These are phyloP conservation scores for Autographa gamma DNA, from an alignment of 2,888 invertebrate genomes.

Conservation along the genomic window DNA sequence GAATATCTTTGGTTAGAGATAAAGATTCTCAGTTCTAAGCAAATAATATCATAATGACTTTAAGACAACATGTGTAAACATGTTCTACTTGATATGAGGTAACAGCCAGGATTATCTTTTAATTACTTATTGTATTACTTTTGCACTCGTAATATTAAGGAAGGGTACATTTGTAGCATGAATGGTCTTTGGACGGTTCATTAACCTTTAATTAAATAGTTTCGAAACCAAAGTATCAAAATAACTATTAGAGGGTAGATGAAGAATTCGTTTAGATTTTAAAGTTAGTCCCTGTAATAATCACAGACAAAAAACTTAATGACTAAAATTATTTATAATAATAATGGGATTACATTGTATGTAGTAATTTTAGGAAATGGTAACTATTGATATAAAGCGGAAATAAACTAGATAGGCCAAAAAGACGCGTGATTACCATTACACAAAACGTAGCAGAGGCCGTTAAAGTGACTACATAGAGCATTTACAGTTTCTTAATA, in stretches of 20 bases:
- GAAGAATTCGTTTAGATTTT: conserved; percentile 19
- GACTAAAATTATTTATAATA: conserved; percentile 25
- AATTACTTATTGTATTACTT: not conserved
- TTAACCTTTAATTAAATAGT: conserved; percentile 11
- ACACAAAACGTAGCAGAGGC: not conserved
- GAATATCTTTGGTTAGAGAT: no score
- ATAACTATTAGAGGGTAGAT: not conserved
- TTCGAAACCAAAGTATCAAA: not conserved
- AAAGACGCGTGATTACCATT: not conserved
- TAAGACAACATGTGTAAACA: not conserved
- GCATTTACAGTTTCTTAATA: not conserved
- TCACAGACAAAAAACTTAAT: conserved; percentile 47
- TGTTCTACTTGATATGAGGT: not conserved
- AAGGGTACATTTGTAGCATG: conserved; percentile 25
- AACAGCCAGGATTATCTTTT: not conserved
- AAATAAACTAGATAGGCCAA: not conserved
- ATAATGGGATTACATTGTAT: not conserved
- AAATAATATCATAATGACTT: not conserved
- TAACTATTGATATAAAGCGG: conserved; percentile 1
- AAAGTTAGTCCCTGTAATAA: conserved; percentile 44
- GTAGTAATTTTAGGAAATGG: conserved; percentile 2
- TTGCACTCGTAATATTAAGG: not conserved
- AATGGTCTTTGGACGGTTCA: conserved; percentile 41
- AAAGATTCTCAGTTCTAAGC: not conserved
- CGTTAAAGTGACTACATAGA: not conserved